A percentile compares a stretch with the other conserved stretches of the same genome.
Evolutionary conservation across 2,888 invertebrate genomes (phyloP).

Genomic region (Rotaria socialis): DNA sequence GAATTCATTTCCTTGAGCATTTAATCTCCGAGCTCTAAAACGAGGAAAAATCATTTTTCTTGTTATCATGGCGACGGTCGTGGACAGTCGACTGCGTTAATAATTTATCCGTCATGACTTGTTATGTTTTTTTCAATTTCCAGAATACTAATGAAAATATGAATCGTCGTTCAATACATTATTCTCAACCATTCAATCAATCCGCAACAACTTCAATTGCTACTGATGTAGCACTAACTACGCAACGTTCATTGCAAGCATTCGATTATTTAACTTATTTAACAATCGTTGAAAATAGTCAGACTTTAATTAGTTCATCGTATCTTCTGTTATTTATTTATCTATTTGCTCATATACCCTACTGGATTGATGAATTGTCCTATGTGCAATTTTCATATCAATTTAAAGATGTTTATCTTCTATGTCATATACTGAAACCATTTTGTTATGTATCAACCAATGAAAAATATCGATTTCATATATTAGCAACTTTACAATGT

Average conservation of each 20-base stretch:
- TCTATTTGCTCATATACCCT: background rate
- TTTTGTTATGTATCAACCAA: constrained; percentile 3
- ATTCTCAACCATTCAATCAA: background rate
- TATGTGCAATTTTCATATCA: background rate
- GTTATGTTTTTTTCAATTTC: background rate
- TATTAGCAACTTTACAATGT: background rate
- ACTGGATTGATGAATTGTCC: constrained; percentile 17
- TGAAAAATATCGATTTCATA: background rate
- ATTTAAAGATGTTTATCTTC: background rate
- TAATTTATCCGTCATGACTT: no score
- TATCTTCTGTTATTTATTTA: background rate
- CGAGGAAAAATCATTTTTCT: no score
- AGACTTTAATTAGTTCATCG: background rate
- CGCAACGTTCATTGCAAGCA: background rate
- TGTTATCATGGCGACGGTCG: no score
- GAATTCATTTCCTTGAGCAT: no score
- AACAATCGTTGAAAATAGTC: background rate
- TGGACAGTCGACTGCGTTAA: no score
- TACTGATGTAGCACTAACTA: background rate
- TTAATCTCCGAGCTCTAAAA: no score
- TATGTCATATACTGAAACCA: constrained; percentile 16
- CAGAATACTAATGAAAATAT: constrained; percentile 5
- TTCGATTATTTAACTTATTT: constrained; percentile 28
- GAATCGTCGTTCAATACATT: background rate
- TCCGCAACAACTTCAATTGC: background rate